A percentile compares a stretch with the other conserved stretches of the same genome.
phyloP scores from a whole-genome alignment of 2,888 invertebrate genomes.

The Sturmia bella region DNA sequence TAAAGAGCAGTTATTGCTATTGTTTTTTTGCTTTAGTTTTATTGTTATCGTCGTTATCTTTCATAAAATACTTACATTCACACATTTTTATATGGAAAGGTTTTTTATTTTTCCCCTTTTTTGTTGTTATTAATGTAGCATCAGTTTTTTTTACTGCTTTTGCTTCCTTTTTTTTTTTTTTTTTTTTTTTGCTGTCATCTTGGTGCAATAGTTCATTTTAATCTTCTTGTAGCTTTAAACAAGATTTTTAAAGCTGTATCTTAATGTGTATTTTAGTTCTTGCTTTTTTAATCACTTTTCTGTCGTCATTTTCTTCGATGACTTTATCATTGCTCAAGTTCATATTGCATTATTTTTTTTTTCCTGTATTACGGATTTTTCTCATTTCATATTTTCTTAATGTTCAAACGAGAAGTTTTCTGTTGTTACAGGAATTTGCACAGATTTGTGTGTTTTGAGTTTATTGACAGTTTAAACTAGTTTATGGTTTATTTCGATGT shows the following conservation, averaged over 20 bases:
- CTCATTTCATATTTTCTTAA: neutral
- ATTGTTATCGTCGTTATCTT: constrained; percentile 61
- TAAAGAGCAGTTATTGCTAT: constrained; percentile 53
- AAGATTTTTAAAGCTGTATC: constrained; percentile 50
- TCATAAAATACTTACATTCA: constrained; percentile 43
- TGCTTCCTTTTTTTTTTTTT: constrained; percentile 46
- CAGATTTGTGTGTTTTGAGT: constrained; percentile 44
- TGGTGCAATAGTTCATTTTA: constrained; percentile 61
- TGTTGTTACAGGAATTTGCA: constrained; percentile 6
- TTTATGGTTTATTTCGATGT: constrained; percentile 26
- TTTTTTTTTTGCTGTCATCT: constrained; percentile 59
- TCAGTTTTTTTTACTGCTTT: constrained; percentile 46
- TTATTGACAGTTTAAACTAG: constrained; percentile 35
- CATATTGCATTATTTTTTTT: constrained; percentile 31
- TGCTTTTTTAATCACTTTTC: constrained; percentile 64
- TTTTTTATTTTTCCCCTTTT: constrained; percentile 71
- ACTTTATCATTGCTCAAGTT: constrained; percentile 63
- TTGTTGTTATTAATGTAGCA: constrained; percentile 65
- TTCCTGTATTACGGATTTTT: neutral
- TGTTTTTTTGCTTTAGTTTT: constrained; percentile 61
- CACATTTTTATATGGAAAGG: constrained; percentile 71
- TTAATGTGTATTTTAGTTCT: constrained; percentile 57
- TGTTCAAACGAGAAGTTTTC: neutral
- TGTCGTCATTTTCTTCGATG: constrained; percentile 60
- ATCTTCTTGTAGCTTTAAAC: constrained; percentile 55